Conservation (phyloP, 1,140 invertebrate species). For the Oncopodura yosiiana region DNA sequence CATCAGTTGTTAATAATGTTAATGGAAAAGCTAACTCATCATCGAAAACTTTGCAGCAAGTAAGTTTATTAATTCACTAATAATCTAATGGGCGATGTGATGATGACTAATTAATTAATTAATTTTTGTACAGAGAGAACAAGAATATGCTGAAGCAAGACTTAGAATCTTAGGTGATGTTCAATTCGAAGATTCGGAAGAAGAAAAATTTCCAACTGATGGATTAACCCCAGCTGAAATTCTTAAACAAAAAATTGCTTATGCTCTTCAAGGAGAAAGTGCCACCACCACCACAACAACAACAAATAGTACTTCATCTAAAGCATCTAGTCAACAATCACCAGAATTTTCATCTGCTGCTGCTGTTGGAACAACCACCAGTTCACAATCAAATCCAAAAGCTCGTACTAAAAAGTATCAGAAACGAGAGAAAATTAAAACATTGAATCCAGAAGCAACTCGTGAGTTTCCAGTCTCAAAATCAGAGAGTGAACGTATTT, state of each 20-base stretch:
- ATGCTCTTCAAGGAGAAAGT: conserved; percentile 8
- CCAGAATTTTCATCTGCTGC: neutral
- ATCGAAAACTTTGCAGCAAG: conserved; percentile 70
- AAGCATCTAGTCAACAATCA: neutral
- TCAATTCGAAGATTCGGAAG: conserved; percentile 15
- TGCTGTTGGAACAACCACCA: neutral
- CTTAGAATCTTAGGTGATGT: conserved; percentile 29
- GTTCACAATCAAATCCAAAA: neutral
- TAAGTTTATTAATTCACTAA: conserved; percentile 29
- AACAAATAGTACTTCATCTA: neutral
- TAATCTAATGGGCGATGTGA: neutral
- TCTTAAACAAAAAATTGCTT: conserved; percentile 27
- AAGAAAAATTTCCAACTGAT: neutral
- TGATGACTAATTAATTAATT: neutral
- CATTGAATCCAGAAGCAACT: conserved; percentile 6
- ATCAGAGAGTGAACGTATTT: conserved; percentile 22
- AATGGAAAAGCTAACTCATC: conserved; percentile 59
- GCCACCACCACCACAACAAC: too few species aligned
- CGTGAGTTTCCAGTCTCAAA: conserved; percentile 21
- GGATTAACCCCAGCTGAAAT: conserved; percentile 29
- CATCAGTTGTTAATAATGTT: conserved; percentile 40
- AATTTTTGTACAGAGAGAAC: conserved; percentile 28
- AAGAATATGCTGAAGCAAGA: conserved; percentile 33
- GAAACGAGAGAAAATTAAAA: conserved; percentile 17
- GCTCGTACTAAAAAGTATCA: conserved; percentile 7